Conservation (phyloP, 1,140 invertebrate species). For the Cydia fagiglandana region DNA sequence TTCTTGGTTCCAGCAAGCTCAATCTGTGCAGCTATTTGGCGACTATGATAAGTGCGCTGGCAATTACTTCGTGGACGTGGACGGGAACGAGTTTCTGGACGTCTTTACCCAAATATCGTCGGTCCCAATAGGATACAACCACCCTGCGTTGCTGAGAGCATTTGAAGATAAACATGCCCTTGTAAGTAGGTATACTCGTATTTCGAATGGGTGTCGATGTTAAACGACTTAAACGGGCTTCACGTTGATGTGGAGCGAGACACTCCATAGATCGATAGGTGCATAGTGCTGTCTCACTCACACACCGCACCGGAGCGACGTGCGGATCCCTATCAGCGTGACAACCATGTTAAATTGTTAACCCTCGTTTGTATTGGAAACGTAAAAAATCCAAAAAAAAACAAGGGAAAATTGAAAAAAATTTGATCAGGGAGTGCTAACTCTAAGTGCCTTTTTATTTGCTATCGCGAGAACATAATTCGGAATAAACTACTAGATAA, state of each 20-base stretch:
- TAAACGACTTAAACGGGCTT: not conserved
- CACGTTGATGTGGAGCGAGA: no score
- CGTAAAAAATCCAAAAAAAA: no score
- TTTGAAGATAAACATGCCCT: slow-evolving; percentile 79
- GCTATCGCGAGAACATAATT: no score
- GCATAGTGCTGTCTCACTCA: not conserved
- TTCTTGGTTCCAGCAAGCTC: slow-evolving; percentile 82
- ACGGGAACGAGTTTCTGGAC: slow-evolving; percentile 95
- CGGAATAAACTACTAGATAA: no score
- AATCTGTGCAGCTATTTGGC: slow-evolving; percentile 93
- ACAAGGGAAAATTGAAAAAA: no score
- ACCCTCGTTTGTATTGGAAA: no score
- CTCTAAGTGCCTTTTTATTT: no score
- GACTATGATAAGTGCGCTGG: slow-evolving; percentile 96
- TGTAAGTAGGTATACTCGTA: slow-evolving; percentile 45
- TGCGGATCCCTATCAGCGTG: no score
- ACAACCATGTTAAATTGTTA: no score
- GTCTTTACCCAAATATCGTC: slow-evolving; percentile 98
- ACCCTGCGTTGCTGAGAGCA: slow-evolving; percentile 90
- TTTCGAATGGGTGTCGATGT: not conserved
- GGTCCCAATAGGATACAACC: slow-evolving; percentile 97
- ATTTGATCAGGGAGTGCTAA: no score
- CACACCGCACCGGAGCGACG: no score
- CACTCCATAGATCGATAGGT: not conserved
- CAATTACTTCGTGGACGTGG: slow-evolving; percentile 98